A percentile compares a stretch with the other conserved stretches of the same genome.
Evolutionary conservation across 2,888 invertebrate genomes (phyloP).

Genomic region (Oscheius sp.): DNA sequence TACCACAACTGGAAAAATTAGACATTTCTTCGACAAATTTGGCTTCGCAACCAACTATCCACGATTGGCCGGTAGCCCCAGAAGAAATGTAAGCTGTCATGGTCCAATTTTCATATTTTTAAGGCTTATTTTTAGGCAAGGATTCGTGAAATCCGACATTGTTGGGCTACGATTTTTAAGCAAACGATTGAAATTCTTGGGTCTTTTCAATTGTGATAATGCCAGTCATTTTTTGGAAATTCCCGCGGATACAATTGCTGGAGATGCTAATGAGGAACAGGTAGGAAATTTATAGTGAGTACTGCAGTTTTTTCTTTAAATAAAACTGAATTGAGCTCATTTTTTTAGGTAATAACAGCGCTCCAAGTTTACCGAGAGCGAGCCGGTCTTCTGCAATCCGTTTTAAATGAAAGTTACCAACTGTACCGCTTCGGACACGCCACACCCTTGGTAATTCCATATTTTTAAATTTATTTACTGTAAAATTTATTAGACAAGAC

Average conservation of each 20-base stretch:
- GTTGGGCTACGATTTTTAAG: slow-evolving; percentile 85
- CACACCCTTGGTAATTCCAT: slow-evolving; percentile 50
- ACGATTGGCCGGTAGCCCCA: slow-evolving; percentile 74
- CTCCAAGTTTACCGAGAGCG: slow-evolving; percentile 85
- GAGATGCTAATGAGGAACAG: slow-evolving; percentile 63
- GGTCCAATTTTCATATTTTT: not conserved
- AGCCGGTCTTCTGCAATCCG: slow-evolving; percentile 84
- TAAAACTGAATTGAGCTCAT: not conserved
- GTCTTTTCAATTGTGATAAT: slow-evolving; percentile 89
- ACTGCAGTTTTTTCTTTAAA: no score
- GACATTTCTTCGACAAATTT: slow-evolving; percentile 97
- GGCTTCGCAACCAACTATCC: slow-evolving; percentile 81
- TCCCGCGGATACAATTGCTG: slow-evolving; percentile 79
- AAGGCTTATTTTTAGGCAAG: slow-evolving; percentile 1
- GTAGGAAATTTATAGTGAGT: slow-evolving; percentile 8
- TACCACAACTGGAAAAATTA: slow-evolving; percentile 84
- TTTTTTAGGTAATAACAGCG: slow-evolving; percentile 85
- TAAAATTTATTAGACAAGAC: slow-evolving; percentile 47
- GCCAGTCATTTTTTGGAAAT: slow-evolving; percentile 91
- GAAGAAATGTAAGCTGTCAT: slow-evolving; percentile 14
- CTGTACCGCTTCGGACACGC: slow-evolving; percentile 73
- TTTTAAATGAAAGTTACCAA: slow-evolving; percentile 86
- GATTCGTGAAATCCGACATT: slow-evolving; percentile 79
- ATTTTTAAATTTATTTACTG: not conserved
- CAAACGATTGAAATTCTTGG: slow-evolving; percentile 87